Evolutionary conservation across 2,113 vertebrate species (phyloP), one percentile per base, ranked within the genome.

Genomic region (Ictalurus punctatus): DNA sequence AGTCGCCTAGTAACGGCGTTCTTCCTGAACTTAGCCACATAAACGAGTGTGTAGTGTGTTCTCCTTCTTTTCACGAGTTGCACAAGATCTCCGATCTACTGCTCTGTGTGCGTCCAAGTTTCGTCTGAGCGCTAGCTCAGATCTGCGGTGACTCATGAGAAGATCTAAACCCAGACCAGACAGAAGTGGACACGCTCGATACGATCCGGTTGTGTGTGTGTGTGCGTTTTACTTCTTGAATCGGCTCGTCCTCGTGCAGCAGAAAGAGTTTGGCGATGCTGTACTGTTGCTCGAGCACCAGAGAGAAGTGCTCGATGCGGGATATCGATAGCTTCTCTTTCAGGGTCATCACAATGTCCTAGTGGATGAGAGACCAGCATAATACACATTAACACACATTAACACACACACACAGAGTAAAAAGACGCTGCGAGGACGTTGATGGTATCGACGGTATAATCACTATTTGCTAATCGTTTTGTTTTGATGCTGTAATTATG

Each of bases 301-400:
- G 95, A 0, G 97, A 97, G 25, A 99, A 99, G 94, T 99, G 95
- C 3, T 96, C 95, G 0, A 97, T 98, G 6, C 93, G 96, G 61
- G 88, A 95, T 93, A 99, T 96, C 0, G 98, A 98, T 54, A 99
- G 96, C 92, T 99, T 99, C 93, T 99, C 97, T 92, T 98, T 98
- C 92, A 99, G 95, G 0, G 98, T 99, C 94, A 99, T 97, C 92
- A 99, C 95, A 73, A 99, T 99, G 93, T 99, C 98, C 98, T 99
- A 92, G 58, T 6, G 37, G 19, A 2, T 6, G 5, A 37, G 61
- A 58, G 58, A 86, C 25, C 52, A 13, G 25, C 17, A 37, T 90
- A 91, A 48, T 23, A 85, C 34, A 79, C 87, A 27, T 59, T n/a
- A 65, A 10, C 44, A 87, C 54, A 73, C 2, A 27, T 16, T 8